Conservation (phyloP, 2,113 vertebrate species). For the Protomyctophum bolini region DNA sequence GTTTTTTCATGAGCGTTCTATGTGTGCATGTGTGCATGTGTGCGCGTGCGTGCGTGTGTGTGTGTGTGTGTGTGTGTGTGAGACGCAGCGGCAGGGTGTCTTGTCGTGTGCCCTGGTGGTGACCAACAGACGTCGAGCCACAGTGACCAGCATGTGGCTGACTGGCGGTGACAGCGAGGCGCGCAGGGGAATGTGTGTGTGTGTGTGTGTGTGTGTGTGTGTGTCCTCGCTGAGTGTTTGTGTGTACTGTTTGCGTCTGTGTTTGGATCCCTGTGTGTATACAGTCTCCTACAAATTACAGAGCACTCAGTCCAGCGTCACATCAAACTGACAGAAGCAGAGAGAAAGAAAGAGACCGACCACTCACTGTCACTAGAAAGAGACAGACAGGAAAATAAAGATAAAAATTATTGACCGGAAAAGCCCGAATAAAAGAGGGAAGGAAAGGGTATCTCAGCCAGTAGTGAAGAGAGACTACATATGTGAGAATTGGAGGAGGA, state of each 20-base stretch:
- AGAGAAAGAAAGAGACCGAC: not conserved
- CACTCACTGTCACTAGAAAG: no score
- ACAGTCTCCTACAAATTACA: slow-evolving; percentile 62
- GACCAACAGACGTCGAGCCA: slow-evolving; percentile 50
- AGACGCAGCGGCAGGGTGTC: slow-evolving; percentile 37
- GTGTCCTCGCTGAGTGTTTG: slow-evolving; percentile 8
- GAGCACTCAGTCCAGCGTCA: slow-evolving; percentile 33
- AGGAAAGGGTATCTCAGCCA: not conserved
- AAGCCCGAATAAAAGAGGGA: not conserved
- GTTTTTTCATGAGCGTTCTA: not conserved
- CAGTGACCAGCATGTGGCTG: slow-evolving; percentile 66
- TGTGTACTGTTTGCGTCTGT: slow-evolving; percentile 61
- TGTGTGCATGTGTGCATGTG: no score
- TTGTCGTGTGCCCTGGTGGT: slow-evolving; percentile 59
- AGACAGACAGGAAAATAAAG: no score
- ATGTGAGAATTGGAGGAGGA: not conserved
- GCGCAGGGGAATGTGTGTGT: slow-evolving; percentile 24
- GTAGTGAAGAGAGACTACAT: not conserved
- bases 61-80: slow-evolving; percentile 11
- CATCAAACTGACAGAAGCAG: slow-evolving; percentile 53
- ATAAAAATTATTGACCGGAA: not conserved
- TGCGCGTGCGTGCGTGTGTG: no score
- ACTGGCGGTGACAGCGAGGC: slow-evolving; percentile 54
- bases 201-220: slow-evolving; percentile 13
- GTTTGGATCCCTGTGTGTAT: slow-evolving; percentile 50